Conservation (phyloP, 2,888 invertebrate genomes). For the Netelia fuscicornis region DNA sequence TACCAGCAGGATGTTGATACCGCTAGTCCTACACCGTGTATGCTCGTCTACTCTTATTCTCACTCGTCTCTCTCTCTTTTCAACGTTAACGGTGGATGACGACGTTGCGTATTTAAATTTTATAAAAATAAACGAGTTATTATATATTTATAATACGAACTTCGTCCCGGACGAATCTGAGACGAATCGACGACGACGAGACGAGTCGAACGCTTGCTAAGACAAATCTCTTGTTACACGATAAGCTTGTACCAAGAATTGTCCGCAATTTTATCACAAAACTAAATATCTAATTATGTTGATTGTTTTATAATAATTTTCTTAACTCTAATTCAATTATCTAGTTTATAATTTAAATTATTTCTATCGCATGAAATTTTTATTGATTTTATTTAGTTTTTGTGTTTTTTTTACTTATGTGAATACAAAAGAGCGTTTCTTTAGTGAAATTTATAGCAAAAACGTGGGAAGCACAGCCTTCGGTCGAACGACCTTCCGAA, state of each 20-base stretch:
- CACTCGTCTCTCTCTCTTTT: slow-evolving; percentile 14
- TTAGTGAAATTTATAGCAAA: slow-evolving; percentile 1
- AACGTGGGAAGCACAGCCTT: slow-evolving; percentile 78
- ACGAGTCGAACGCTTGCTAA: not conserved
- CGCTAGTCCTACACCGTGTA: slow-evolving; percentile 40
- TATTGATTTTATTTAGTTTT: not conserved
- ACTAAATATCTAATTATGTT: not conserved
- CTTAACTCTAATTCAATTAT: not conserved
- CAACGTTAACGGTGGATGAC: slow-evolving; percentile 29
- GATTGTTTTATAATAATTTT: not conserved
- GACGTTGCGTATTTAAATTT: slow-evolving; percentile 20
- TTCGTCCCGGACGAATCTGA: slow-evolving; percentile 23
- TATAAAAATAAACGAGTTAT: slow-evolving; percentile 21
- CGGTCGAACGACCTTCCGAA: slow-evolving; percentile 75
- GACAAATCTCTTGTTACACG: slow-evolving; percentile 38
- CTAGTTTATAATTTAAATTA: not conserved
- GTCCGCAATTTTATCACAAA: slow-evolving; percentile 18
- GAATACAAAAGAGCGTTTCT: not conserved
- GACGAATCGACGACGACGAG: slow-evolving; percentile 20
- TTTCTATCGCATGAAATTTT: not conserved
- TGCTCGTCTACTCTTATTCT: not conserved
- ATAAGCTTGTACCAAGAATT: slow-evolving; percentile 38
- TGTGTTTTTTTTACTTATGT: not conserved
- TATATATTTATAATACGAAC: slow-evolving; percentile 25
- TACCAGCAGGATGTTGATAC: slow-evolving; percentile 56